Conservation (phyloP, 2,797 vertebrate genomes). For the Sebastes kiyomatsui region DNA sequence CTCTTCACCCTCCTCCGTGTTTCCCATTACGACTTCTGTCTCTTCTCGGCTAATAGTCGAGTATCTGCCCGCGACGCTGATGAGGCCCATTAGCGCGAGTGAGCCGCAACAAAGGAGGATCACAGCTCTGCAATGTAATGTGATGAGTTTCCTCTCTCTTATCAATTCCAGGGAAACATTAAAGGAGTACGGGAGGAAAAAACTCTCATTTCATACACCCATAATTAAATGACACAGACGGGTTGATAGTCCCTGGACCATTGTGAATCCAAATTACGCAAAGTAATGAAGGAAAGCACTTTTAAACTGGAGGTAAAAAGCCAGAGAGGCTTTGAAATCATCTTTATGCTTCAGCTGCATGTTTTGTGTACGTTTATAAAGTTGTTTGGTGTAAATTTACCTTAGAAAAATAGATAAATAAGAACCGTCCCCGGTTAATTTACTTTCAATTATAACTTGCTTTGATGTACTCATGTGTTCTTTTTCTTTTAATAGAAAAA, state of each 20-base stretch:
- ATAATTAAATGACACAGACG: constrained; percentile 88
- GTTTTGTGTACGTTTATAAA: background rate
- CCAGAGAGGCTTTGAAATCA: constrained; percentile 31
- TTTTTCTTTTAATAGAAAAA: background rate
- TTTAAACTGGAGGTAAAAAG: constrained; percentile 38
- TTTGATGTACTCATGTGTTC: constrained; percentile 14
- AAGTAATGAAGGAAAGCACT: constrained; percentile 67
- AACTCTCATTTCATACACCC: constrained; percentile 85
- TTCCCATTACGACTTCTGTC: constrained; percentile 74
- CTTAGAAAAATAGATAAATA: background rate
- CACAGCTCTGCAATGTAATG: constrained; percentile 82
- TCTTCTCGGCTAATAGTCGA: constrained; percentile 86
- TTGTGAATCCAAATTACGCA: constrained; percentile 73
- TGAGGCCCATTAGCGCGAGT: constrained; percentile 87
- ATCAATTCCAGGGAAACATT: constrained; percentile 84
- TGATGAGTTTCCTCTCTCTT: constrained; percentile 82
- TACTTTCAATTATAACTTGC: background rate
- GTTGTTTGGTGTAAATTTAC: background rate
- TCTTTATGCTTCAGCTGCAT: constrained; percentile 1
- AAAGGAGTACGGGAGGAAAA: constrained; percentile 72
- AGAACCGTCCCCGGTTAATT: background rate
- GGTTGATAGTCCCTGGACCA: constrained; percentile 75
- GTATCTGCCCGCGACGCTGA: constrained; percentile 84
- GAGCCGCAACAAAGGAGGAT: constrained; percentile 83
- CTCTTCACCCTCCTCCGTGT: background rate